Conservation (phyloP, 2,888 invertebrate genomes). For the Hirtodrosophila alboralis region DNA sequence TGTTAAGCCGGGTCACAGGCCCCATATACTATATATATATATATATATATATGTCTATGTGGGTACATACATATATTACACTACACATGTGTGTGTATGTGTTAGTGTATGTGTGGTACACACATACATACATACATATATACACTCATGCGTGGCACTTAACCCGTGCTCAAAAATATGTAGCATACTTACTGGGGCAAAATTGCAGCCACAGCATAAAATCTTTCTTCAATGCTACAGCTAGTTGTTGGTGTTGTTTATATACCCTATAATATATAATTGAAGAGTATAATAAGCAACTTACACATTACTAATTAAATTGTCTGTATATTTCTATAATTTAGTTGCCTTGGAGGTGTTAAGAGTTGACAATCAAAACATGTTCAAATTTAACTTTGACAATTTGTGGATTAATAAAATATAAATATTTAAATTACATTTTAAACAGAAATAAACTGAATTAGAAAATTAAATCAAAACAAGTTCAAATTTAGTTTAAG, state of each 20-base stretch:
- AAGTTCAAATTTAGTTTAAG: no score
- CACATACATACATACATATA: no score
- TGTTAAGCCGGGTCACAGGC: slow-evolving; percentile 51
- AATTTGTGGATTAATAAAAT: no score
- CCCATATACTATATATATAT: slow-evolving; percentile 17
- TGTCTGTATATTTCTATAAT: no score
- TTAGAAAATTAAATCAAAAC: no score
- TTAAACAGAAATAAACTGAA: no score
- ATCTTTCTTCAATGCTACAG: slow-evolving; percentile 55
- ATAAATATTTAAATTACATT: no score
- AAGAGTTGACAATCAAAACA: no score
- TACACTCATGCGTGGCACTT: slow-evolving; percentile 54
- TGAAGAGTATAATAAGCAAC: not conserved
- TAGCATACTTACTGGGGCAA: slow-evolving; percentile 75
- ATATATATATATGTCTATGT: slow-evolving; percentile 13
- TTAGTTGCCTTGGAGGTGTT: no score
- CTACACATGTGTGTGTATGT: slow-evolving; percentile 1
- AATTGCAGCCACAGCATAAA: slow-evolving; percentile 67
- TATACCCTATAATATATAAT: slow-evolving; percentile 31
- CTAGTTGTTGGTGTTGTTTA: slow-evolving; percentile 25
- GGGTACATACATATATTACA: slow-evolving; percentile 7
- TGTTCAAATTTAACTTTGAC: no score
- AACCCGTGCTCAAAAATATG: slow-evolving; percentile 70
- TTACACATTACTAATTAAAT: not conserved
- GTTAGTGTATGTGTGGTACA: slow-evolving; percentile 30